Percentiles rank a stretch among this genome's conserved stretches.
phyloP scores from a whole-genome alignment of 2,113 vertebrate genomes.

The Theropithecus gelada region DNA sequence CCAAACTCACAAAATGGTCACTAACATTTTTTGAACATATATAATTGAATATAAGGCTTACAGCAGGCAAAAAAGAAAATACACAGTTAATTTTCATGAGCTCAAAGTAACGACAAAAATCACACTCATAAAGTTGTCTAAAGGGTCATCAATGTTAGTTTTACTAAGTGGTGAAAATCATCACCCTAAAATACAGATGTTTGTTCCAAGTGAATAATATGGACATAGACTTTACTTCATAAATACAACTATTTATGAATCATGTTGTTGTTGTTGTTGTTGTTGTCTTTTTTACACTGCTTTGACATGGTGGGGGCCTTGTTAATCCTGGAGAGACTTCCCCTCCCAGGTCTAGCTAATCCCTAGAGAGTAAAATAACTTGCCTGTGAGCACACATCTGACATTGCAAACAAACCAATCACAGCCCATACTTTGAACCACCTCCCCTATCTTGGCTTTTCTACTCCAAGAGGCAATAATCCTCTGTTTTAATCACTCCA shows the following conservation, averaged over 20 bases:
- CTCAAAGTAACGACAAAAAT: neutral
- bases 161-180: neutral
- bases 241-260: neutral
- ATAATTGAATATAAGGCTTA: neutral
- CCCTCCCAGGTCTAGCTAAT: neutral
- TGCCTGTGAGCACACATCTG: neutral
- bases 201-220: neutral
- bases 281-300: neutral
- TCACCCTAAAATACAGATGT: neutral
- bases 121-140: neutral
- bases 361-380: neutral
- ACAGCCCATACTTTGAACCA: neutral
- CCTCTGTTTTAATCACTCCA: neutral
- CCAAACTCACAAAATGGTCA: neutral
- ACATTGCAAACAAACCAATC: neutral
- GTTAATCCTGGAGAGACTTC: neutral
- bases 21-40: neutral
- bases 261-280: no score
- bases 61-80: neutral
- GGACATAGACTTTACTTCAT: neutral
- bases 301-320: neutral
- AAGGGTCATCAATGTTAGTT: neutral
- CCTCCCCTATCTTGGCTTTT: neutral
- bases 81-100: neutral
- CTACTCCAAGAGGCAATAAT: neutral